Conservation (phyloP, 2,113 vertebrate genomes). For the Onychorhynchus coronatus region DNA sequence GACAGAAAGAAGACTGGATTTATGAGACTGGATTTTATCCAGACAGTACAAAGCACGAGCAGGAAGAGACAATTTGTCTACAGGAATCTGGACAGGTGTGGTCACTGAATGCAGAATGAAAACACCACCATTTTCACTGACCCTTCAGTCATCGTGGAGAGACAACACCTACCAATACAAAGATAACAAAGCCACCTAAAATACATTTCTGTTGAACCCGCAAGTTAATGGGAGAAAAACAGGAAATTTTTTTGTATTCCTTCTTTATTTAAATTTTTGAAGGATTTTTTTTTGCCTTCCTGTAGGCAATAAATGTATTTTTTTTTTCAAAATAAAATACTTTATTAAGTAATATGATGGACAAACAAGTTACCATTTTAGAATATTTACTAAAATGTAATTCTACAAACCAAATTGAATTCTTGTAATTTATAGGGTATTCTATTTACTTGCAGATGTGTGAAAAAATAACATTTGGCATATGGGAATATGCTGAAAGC, state of each 20-base stretch:
- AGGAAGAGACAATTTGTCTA: not conserved
- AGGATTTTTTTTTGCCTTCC: not conserved
- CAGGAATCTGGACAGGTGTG: not conserved
- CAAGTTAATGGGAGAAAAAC: not conserved
- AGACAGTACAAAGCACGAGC: not conserved
- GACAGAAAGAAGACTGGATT: not conserved
- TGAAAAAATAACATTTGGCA: not conserved
- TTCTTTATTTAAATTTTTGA: not conserved
- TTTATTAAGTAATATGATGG: not conserved
- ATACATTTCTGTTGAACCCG: not conserved
- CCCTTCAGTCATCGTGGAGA: not conserved
- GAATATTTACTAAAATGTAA: not conserved
- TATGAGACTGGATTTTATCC: not conserved
- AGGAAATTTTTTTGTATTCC: fast-evolving
- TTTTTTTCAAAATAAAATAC: not conserved
- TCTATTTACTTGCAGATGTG: not conserved
- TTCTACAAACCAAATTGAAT: not conserved
- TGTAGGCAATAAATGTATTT: not conserved
- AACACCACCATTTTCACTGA: not conserved
- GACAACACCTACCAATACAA: not conserved
- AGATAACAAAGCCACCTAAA: not conserved
- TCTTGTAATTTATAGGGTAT: not conserved
- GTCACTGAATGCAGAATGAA: not conserved
- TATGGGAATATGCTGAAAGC: not conserved
- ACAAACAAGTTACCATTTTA: not conserved